A percentile compares a stretch with the other conserved stretches of the same genome.
Conservation (phyloP, 1,140 invertebrate species). For the Aradophagus sp. region DNA sequence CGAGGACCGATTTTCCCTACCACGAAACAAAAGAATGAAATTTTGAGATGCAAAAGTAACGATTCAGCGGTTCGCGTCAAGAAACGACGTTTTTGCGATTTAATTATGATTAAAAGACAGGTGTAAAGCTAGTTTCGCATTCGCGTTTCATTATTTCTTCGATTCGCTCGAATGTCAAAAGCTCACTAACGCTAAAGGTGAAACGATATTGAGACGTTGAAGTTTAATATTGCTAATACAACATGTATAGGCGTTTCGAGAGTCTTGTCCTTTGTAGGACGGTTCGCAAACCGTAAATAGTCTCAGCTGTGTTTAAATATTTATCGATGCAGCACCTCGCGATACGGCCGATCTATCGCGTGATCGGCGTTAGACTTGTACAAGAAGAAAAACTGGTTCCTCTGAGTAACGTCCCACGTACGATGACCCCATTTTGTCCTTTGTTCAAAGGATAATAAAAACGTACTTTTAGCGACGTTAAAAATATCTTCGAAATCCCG, state of each 20-base stretch:
- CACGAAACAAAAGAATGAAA: no score
- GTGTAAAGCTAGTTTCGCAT: no score
- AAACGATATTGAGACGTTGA: constrained; percentile 25
- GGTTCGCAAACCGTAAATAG: constrained; percentile 23
- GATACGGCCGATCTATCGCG: constrained; percentile 56
- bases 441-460: constrained; percentile 54
- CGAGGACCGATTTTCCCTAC: no score
- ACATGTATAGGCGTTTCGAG: constrained; percentile 24
- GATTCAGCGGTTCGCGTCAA: no score
- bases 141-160: no score
- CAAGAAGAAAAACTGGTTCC: constrained; percentile 56
- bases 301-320: constrained; percentile 46
- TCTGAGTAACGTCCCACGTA: constrained; percentile 55
- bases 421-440: constrained; percentile 57
- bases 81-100: no score
- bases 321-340: constrained; percentile 49
- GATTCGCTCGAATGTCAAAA: no score
- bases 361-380: constrained; percentile 58
- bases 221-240: constrained; percentile 26
- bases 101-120: no score
- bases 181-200: no score
- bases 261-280: constrained; percentile 1
- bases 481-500: background rate
- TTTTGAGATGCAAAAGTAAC: no score
- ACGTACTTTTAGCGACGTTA: constrained; percentile 18